Percentiles rank a stretch among this genome's conserved stretches.
phyloP scores from a whole-genome alignment of 2,888 invertebrate species.

The Leptopilina myrica region DNA sequence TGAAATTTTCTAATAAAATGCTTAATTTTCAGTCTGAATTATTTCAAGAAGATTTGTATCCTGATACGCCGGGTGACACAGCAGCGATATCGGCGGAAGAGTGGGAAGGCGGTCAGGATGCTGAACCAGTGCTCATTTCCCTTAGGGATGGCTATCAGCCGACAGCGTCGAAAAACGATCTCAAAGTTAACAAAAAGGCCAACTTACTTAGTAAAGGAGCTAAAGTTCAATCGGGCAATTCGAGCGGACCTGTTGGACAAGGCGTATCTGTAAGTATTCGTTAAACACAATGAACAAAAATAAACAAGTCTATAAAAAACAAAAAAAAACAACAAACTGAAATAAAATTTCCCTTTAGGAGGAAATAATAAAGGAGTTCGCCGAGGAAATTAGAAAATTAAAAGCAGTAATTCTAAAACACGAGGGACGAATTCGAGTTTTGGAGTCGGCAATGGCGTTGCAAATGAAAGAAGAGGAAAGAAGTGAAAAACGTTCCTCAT shows the following conservation, averaged over 20 bases:
- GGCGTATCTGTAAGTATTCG: slow-evolving; percentile 65
- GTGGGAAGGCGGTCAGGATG: slow-evolving; percentile 93
- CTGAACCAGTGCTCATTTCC: slow-evolving; percentile 94
- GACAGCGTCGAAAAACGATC: slow-evolving; percentile 80
- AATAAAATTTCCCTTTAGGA: slow-evolving; percentile 77
- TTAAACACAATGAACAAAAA: neutral
- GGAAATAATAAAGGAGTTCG: slow-evolving; percentile 88
- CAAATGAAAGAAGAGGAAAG: slow-evolving; percentile 75
- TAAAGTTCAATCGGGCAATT: slow-evolving; percentile 63
- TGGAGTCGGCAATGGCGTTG: slow-evolving; percentile 82
- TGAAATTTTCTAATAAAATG: neutral
- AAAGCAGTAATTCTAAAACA: slow-evolving; percentile 97
- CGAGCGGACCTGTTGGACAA: slow-evolving; percentile 56
- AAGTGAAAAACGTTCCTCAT: slow-evolving; percentile 71
- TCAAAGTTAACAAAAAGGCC: slow-evolving; percentile 87
- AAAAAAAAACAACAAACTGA: neutral
- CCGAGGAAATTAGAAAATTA: slow-evolving; percentile 92
- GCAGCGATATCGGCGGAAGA: slow-evolving; percentile 94
- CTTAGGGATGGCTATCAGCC: slow-evolving; percentile 88
- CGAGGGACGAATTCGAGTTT: slow-evolving; percentile 89
- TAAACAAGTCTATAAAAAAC: too few species aligned
- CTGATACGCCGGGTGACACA: slow-evolving; percentile 94
- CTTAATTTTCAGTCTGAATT: slow-evolving; percentile 85
- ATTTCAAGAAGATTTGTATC: slow-evolving; percentile 98
- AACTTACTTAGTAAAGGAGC: slow-evolving; percentile 88